Evolutionary conservation across 1,140 invertebrate species (phyloP), one percentile per base, ranked within the genome.

Genomic region (Drosophila equinoxialis): DNA sequence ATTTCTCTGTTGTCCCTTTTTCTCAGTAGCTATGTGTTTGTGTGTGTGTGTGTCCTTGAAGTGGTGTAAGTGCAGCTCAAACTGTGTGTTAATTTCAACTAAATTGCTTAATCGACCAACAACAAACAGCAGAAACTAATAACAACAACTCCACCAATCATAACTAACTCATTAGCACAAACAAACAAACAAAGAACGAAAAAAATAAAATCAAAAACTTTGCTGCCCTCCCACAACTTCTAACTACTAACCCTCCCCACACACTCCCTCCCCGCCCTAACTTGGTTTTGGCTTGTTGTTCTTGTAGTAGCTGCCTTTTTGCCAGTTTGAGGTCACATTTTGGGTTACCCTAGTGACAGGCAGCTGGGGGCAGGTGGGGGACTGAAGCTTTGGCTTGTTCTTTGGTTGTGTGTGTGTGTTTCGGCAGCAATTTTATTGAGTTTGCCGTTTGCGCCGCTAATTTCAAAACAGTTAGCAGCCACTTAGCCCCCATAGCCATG

Each of bases 111-210:
- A 68, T 77, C 37, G 68, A 48, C 23, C 58, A 74, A 62, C 41
- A 54, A 17, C 51, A 55, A 61, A 30, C 39, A 71, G 41, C 60
- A 37, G 10, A 37, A 37, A 37, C 35, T 10, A 37, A 8, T 11
- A 75, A 58, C 17, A 65, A 73, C 23, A 54, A 63, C 60, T 57
- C 65, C 60, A 54, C 63, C 57, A 71, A 68, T 71, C 70, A 85
- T 77, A 85, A 86, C 82, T 79, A 85, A 76, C 82, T 85, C 82
- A 85, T 85, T 85, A 86, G 75, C 82, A 85, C 71, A 63, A 57
- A 66, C 45, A 23, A 51, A 51, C 8, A 20, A 51, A 51, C 17
- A 20, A 48, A 20, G 2, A 48, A 48, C 8, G 4, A 17, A 48
- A 13, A 48, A 48, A 48, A 48, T 17, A 48, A 2, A 20, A 17